Conservation (phyloP, 1,140 invertebrate species). For the Drosophila paulistorum region DNA sequence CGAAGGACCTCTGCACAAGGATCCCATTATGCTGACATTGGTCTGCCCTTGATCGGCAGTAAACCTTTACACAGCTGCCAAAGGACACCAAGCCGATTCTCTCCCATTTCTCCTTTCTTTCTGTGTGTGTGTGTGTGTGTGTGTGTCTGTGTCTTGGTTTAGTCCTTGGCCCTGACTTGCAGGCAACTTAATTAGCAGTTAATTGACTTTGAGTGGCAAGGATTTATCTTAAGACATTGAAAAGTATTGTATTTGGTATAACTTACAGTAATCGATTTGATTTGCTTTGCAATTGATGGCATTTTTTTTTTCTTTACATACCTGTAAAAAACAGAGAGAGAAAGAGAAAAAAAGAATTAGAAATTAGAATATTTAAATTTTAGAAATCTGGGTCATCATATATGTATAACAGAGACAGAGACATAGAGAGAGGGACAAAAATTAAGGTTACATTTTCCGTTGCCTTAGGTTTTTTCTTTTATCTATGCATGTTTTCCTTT, state of each 20-base stretch:
- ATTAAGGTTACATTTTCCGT: conserved; percentile 9
- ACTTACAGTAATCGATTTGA: conserved; percentile 45
- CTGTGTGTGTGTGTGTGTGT: no score
- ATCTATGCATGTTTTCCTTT: conserved; percentile 63
- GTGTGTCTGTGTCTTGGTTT: no score
- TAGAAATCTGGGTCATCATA: not conserved
- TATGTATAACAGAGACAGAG: not conserved
- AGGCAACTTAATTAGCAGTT: conserved; percentile 49
- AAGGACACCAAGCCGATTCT: conserved; percentile 17
- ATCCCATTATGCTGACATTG: conserved; percentile 59
- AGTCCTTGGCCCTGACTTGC: conserved; percentile 9
- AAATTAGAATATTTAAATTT: conserved; percentile 35
- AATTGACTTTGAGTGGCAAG: conserved; percentile 61
- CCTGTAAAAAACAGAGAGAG: conserved; percentile 33
- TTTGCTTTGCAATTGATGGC: not conserved
- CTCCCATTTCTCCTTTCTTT: not conserved
- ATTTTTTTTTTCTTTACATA: conserved; percentile 24
- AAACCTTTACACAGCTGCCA: conserved; percentile 45
- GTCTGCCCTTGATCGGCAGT: conserved; percentile 70
- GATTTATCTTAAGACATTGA: conserved; percentile 30
- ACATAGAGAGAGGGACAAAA: not conserved
- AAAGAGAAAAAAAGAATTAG: not conserved
- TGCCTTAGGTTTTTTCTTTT: conserved; percentile 36
- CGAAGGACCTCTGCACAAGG: conserved; percentile 44
- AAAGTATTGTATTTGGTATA: not conserved